Percentiles rank a stretch among this genome's conserved stretches.
These are phyloP conservation scores for Clarias magur DNA, from an alignment of 2,113 vertebrate species.

Conservation along the genomic window DNA sequence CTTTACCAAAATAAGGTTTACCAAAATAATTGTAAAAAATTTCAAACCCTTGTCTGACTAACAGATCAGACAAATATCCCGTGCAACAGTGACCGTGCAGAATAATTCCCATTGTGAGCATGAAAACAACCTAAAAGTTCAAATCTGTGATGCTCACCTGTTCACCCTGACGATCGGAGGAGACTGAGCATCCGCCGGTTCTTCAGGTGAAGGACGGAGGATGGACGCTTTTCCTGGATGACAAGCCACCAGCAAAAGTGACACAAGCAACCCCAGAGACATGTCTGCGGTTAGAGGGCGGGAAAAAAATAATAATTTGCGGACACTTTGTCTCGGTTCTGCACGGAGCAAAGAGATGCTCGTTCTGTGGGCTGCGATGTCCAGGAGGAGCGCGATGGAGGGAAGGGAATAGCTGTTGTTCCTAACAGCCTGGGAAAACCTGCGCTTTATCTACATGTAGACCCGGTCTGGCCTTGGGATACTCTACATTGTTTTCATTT, in stretches of 20 bases:
- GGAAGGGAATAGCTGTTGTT: slow-evolving; percentile 57
- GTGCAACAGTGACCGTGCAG: not conserved
- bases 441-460: slow-evolving; percentile 69
- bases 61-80: not conserved
- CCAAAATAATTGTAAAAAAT: not conserved
- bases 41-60: not conserved
- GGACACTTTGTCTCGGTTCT: not conserved
- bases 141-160: slow-evolving; percentile 59
- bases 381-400: not conserved
- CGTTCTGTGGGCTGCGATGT: not conserved
- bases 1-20: not conserved
- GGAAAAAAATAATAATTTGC: not conserved
- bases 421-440: slow-evolving; percentile 68
- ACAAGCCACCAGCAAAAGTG: slow-evolving; percentile 57
- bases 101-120: not conserved
- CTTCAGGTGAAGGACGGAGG: slow-evolving; percentile 58
- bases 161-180: slow-evolving; percentile 13
- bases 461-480: slow-evolving; percentile 73
- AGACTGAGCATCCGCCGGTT: slow-evolving; percentile 17
- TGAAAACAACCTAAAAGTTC: not conserved
- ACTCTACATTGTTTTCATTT: slow-evolving; percentile 72
- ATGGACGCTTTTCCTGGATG: slow-evolving; percentile 58
- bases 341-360: slow-evolving; percentile 48
- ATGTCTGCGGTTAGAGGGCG: slow-evolving; percentile 51
- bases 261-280: slow-evolving; percentile 47